These are phyloP conservation scores for Lasiurus borealis DNA, from an alignment of 2,113 vertebrate species.

Conservation along the genomic window DNA sequence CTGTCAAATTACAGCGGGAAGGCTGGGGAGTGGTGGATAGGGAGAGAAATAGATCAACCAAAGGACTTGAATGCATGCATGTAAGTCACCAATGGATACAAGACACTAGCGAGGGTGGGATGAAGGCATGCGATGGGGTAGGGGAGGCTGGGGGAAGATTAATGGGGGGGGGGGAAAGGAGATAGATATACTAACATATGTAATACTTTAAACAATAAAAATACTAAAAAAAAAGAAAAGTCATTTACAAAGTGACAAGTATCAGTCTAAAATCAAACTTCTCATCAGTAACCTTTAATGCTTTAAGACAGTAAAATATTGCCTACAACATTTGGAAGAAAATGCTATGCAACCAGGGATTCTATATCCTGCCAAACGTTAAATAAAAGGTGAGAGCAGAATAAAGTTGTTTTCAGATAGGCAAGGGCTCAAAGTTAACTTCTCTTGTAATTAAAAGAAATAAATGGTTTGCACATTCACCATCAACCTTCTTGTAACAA, in stretches of 20 bases:
- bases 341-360: neutral
- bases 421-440: neutral
- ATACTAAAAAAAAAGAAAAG: neutral
- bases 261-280: neutral
- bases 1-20: too few species aligned
- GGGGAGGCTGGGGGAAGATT: too few species aligned
- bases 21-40: too few species aligned
- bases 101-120: too few species aligned
- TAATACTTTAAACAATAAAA: too few species aligned
- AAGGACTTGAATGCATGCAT: too few species aligned
- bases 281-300: neutral
- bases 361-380: conserved; percentile 8
- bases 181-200: too few species aligned
- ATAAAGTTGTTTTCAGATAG: conserved; percentile 29
- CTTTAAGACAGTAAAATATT: conserved; percentile 6
- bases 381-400: neutral
- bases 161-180: too few species aligned
- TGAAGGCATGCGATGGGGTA: too few species aligned
- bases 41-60: too few species aligned
- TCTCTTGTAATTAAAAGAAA: conserved; percentile 49
- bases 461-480: conserved; percentile 7
- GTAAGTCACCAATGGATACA: too few species aligned
- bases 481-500: conserved; percentile 17
- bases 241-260: neutral
- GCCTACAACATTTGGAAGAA: neutral